phyloP scores from a whole-genome alignment of 2,113 vertebrate genomes.

The Gopherus evgoodei region DNA sequence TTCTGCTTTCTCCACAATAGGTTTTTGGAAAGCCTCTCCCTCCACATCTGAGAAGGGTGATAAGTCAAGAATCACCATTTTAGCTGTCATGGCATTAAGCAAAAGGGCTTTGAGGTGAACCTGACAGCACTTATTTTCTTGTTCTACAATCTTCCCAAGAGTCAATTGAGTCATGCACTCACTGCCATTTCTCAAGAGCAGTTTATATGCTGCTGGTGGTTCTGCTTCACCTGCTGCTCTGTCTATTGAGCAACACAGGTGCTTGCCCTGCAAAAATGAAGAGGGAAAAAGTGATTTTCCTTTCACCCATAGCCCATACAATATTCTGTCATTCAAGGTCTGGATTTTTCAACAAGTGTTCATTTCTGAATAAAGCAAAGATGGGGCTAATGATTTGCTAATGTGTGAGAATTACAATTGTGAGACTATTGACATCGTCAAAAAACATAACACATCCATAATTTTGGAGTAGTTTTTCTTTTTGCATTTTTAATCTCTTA shows the following conservation, averaged over 20 bases:
- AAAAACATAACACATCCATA: background rate
- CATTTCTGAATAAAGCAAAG: background rate
- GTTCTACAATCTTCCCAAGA: background rate
- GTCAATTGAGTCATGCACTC: background rate
- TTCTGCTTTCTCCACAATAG: background rate
- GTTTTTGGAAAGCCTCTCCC: background rate
- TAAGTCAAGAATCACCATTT: background rate
- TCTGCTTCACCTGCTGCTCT: background rate
- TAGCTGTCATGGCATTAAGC: background rate
- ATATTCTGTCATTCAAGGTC: background rate
- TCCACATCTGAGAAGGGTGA: background rate
- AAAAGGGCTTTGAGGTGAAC: background rate
- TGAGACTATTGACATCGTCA: no score
- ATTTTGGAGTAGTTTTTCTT: fast-evolving
- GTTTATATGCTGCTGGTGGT: background rate
- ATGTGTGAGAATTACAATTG: no score
- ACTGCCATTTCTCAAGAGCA: background rate
- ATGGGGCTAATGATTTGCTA: background rate
- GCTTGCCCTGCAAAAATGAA: background rate
- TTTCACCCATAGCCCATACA: background rate
- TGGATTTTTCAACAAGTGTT: background rate
- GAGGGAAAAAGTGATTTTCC: background rate
- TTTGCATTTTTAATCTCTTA: background rate
- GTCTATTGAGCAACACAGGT: background rate
- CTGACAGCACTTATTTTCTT: background rate